A percentile compares a stretch with the other conserved stretches of the same genome.
phyloP scores from a whole-genome alignment of 2,797 vertebrate genomes.

The Bradypodion ventrale region DNA sequence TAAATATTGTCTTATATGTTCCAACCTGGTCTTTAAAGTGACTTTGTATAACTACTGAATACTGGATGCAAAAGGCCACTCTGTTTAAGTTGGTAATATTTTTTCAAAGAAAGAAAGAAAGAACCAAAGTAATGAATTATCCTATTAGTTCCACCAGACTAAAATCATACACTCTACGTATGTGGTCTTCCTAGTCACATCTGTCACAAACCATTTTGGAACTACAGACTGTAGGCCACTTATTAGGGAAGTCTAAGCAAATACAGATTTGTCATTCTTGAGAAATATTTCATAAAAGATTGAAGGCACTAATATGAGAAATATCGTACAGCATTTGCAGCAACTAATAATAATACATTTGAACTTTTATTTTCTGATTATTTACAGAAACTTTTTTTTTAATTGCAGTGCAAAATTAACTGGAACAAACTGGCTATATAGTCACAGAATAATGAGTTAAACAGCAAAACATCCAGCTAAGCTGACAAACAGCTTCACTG shows the following conservation, averaged over 20 bases:
- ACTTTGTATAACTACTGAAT: constrained; percentile 69
- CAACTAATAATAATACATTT: background rate
- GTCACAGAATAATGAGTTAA: constrained; percentile 60
- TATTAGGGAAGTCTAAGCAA: constrained; percentile 70
- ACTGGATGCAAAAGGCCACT: constrained; percentile 64
- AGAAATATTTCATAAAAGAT: background rate
- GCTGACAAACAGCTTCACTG: constrained; percentile 53
- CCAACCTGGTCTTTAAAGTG: constrained; percentile 61
- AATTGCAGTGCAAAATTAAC: constrained; percentile 30
- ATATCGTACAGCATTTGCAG: constrained; percentile 10
- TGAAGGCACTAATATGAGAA: constrained; percentile 4
- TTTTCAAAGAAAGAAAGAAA: constrained; percentile 80
- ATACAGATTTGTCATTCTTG: constrained; percentile 59
- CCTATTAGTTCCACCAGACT: constrained; percentile 96
- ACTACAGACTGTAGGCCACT: constrained; percentile 78
- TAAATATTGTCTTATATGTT: constrained; percentile 59
- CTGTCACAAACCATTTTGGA: constrained; percentile 87
- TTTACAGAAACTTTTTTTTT: background rate
- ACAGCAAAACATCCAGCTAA: constrained; percentile 36
- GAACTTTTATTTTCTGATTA: background rate
- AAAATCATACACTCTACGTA: constrained; percentile 97
- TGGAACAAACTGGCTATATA: constrained; percentile 24
- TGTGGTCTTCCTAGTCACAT: constrained; percentile 97
- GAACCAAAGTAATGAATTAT: constrained; percentile 89
- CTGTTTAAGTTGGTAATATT: constrained; percentile 79